Percentiles rank a stretch among this genome's conserved stretches.
Conservation (phyloP, 1,140 invertebrate species). For the Dufourea novaeangliae region DNA sequence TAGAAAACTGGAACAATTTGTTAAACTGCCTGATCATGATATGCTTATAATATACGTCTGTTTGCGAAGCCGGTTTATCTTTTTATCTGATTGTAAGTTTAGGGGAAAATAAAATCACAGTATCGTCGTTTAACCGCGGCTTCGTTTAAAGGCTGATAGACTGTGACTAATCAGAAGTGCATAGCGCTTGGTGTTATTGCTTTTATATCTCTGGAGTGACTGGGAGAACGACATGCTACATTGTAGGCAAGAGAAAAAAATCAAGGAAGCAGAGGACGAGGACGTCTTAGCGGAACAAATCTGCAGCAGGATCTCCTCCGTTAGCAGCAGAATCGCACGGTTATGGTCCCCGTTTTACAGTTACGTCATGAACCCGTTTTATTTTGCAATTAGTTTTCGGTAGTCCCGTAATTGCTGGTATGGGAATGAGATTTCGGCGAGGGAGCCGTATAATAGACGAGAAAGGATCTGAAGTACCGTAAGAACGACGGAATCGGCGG, state of each 20-base stretch:
- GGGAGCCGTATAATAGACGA: background rate
- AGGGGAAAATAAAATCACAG: background rate
- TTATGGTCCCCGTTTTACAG: slow-evolving; percentile 73
- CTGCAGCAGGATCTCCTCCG: slow-evolving; percentile 59
- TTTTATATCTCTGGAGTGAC: slow-evolving; percentile 6
- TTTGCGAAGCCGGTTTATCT: background rate
- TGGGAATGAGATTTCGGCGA: background rate
- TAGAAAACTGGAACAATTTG: background rate
- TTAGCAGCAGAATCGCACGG: slow-evolving; percentile 60
- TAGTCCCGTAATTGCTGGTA: slow-evolving; percentile 25
- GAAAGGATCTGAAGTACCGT: background rate
- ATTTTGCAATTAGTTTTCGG: slow-evolving; percentile 45
- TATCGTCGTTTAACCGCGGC: background rate
- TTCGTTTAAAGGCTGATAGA: background rate
- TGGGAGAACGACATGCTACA: slow-evolving; percentile 8
- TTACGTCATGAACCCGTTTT: slow-evolving; percentile 63
- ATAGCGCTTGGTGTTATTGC: background rate
- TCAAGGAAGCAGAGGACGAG: slow-evolving; percentile 21
- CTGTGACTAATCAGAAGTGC: background rate
- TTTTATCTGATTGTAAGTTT: background rate
- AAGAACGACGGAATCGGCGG: background rate
- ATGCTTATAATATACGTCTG: too few species aligned
- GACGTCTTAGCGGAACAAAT: slow-evolving; percentile 74
- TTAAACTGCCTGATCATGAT: too few species aligned
- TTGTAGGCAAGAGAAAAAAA: slow-evolving; percentile 6